phyloP scores from a whole-genome alignment of 2,888 invertebrate genomes.

The Resseliella maxima region DNA sequence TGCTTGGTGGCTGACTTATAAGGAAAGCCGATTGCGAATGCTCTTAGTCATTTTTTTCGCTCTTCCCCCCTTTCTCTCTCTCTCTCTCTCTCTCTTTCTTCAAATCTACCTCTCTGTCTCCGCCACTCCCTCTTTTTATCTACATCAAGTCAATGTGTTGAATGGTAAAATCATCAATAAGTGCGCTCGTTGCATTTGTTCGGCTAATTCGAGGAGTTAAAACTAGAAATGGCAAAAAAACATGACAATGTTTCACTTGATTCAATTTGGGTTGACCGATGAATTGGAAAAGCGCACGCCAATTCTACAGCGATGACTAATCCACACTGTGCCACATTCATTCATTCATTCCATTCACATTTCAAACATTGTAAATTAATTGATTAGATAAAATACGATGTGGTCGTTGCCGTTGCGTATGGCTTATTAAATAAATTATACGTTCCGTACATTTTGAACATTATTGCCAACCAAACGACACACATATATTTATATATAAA shows the following conservation, averaged over 20 bases:
- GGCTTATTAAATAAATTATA: slow-evolving; percentile 15
- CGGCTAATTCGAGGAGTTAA: not conserved
- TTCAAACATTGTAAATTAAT: slow-evolving; percentile 34
- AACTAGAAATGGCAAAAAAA: not conserved
- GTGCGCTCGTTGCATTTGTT: not conserved
- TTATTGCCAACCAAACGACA: not conserved
- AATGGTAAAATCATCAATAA: not conserved
- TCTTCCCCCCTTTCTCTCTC: too few species aligned
- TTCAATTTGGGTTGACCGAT: not conserved
- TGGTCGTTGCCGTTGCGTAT: not conserved
- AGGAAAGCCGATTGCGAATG: slow-evolving; percentile 39
- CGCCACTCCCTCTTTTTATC: too few species aligned
- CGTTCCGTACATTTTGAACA: not conserved
- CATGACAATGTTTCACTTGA: not conserved
- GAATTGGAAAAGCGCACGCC: not conserved
- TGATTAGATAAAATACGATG: slow-evolving; percentile 48
- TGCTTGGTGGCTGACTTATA: not conserved
- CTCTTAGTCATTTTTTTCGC: slow-evolving; percentile 30
- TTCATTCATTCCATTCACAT: not conserved
- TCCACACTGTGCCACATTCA: not conserved
- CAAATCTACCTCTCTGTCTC: too few species aligned
- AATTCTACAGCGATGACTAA: slow-evolving; percentile 42
- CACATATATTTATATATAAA: too few species aligned
- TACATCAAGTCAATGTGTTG: not conserved
- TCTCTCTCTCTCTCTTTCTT: too few species aligned